Evolutionary conservation across 2,888 invertebrate species (phyloP).

Genomic region (Cinara cedri): DNA sequence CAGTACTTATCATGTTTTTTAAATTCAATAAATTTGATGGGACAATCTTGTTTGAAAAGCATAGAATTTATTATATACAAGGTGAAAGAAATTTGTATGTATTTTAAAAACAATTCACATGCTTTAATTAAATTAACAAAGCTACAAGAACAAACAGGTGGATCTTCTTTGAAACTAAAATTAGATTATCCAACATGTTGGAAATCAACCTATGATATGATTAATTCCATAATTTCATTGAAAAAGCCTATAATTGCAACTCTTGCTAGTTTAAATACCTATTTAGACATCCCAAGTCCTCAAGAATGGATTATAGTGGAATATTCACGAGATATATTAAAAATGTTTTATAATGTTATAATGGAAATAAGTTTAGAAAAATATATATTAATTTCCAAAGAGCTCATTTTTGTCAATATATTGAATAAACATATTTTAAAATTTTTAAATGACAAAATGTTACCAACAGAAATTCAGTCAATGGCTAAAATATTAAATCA

Average conservation of each 20-base stretch:
- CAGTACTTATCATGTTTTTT: background rate
- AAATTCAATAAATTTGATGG: slow-evolving; percentile 8
- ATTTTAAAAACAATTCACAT: slow-evolving; percentile 35
- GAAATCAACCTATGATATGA: slow-evolving; percentile 28
- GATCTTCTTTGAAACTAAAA: slow-evolving; percentile 14
- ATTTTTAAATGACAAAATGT: background rate
- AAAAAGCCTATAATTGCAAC: slow-evolving; percentile 36
- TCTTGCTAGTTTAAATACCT: slow-evolving; percentile 1
- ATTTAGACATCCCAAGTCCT: background rate
- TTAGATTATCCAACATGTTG: slow-evolving; percentile 7
- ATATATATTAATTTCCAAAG: slow-evolving; percentile 32
- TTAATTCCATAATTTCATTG: slow-evolving; percentile 14
- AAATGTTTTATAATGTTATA: slow-evolving; percentile 29
- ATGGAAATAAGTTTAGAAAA: slow-evolving; percentile 29
- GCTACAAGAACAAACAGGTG: slow-evolving; percentile 1
- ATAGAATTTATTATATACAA: slow-evolving; percentile 3
- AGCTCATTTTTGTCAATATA: slow-evolving; percentile 21
- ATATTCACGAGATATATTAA: slow-evolving; percentile 4
- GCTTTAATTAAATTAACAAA: slow-evolving; percentile 13
- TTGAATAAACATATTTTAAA: slow-evolving; percentile 5
- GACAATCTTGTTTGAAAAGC: background rate
- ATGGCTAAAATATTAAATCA: slow-evolving; percentile 4
- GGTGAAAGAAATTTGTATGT: slow-evolving; percentile 5
- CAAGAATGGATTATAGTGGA: slow-evolving; percentile 7
- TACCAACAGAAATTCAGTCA: background rate